phyloP scores from a whole-genome alignment of 2,888 invertebrate species.

The Disparrhopalites patrizii region DNA sequence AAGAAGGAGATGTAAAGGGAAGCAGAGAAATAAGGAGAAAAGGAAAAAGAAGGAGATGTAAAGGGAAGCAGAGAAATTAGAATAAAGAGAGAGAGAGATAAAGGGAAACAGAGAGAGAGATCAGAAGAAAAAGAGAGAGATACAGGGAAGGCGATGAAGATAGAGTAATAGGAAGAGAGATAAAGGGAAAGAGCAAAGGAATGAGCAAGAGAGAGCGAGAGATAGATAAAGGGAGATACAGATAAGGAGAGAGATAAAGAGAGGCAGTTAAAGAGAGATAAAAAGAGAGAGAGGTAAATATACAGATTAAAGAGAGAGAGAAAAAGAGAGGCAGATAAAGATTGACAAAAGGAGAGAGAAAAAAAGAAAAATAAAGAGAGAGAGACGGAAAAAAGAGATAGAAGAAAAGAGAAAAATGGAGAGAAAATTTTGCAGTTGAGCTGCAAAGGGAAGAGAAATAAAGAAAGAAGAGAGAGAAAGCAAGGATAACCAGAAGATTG shows the following conservation, averaged over 20 bases:
- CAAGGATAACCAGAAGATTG: slow-evolving; percentile 23
- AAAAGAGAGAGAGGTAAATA: slow-evolving; percentile 33
- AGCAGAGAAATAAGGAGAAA: not conserved
- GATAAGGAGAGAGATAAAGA: not conserved
- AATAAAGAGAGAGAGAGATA: not conserved
- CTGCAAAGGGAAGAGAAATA: slow-evolving; percentile 13
- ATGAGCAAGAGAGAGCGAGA: too few species aligned
- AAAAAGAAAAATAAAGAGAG: not conserved
- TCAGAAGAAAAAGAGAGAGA: not conserved
- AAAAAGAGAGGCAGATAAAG: not conserved
- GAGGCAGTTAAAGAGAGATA: slow-evolving; percentile 38
- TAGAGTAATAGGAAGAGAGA: slow-evolving; percentile 37
- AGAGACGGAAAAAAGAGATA: not conserved
- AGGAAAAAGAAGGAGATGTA: not conserved
- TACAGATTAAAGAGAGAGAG: not conserved
- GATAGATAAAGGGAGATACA: too few species aligned
- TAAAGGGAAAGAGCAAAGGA: slow-evolving; percentile 24
- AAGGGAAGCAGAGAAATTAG: not conserved
- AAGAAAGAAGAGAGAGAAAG: slow-evolving; percentile 38
- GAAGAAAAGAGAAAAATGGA: too few species aligned
- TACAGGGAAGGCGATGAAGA: slow-evolving; percentile 32
- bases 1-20: not conserved
- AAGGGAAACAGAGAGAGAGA: too few species aligned
- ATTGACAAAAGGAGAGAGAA: not conserved
- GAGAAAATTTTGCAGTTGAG: not conserved